Conservation (phyloP, 2,113 vertebrate species). For the Delphinus delphis region DNA sequence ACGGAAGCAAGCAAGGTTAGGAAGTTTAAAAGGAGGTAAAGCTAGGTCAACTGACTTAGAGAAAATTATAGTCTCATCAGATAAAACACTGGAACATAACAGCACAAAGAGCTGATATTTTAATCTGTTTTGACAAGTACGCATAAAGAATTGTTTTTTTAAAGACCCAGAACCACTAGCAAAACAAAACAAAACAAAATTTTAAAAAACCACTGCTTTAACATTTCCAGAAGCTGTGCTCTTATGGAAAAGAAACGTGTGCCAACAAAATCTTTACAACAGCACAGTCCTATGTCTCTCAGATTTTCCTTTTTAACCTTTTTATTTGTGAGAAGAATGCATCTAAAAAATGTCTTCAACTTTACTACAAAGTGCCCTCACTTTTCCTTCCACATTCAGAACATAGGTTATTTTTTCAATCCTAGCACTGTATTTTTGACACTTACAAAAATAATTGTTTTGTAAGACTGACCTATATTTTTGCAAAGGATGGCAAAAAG, state of each 20-base stretch:
- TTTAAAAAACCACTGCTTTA: not conserved
- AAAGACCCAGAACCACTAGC: not conserved
- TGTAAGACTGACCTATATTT: not conserved
- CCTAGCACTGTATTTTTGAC: rapidly evolving
- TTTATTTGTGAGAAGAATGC: not conserved
- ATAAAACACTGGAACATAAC: not conserved
- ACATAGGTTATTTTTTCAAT: not conserved
- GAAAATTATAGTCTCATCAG: not conserved
- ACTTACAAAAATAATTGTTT: not conserved
- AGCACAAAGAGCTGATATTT: not conserved
- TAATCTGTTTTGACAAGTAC: not conserved
- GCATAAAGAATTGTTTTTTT: not conserved
- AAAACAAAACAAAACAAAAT: not conserved
- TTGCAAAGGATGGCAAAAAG: not conserved
- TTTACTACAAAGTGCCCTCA: not conserved
- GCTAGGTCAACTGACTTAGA: not conserved
- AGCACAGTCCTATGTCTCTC: not conserved
- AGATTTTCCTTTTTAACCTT: not conserved
- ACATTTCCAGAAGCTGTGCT: not conserved
- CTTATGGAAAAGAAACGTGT: not conserved
- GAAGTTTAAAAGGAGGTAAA: conserved; percentile 11
- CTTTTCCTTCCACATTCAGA: not conserved
- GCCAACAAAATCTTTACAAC: not conserved
- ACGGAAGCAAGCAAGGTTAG: not conserved
- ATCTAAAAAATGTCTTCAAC: not conserved